Evolutionary conservation across 2,797 vertebrate species (phyloP).

Genomic region (Myotis myotis): DNA sequence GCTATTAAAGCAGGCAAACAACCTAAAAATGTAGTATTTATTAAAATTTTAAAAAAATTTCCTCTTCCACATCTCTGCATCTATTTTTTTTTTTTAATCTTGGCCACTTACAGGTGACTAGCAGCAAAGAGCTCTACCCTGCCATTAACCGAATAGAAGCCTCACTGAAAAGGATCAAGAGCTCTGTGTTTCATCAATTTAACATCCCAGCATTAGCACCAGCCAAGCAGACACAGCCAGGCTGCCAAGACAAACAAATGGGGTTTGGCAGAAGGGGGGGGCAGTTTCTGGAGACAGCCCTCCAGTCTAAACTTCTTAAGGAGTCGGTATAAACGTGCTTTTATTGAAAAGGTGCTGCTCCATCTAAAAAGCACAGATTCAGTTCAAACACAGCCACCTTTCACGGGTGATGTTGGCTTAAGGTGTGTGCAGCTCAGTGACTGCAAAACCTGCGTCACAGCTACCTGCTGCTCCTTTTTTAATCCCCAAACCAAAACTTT

Average conservation of each 20-base stretch:
- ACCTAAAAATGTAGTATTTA: constrained; percentile 15
- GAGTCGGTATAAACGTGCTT: constrained; percentile 90
- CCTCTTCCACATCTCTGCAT: constrained; percentile 47
- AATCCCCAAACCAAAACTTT: constrained; percentile 60
- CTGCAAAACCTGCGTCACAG: constrained; percentile 94
- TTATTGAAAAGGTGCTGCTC: constrained; percentile 87
- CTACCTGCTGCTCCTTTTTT: constrained; percentile 89
- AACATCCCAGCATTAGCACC: constrained; percentile 89
- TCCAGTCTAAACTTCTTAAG: constrained; percentile 95
- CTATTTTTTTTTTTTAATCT: constrained; percentile 4
- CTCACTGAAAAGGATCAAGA: constrained; percentile 90
- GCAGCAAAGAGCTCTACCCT: constrained; percentile 77
- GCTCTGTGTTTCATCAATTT: constrained; percentile 94
- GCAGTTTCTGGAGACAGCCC: constrained; percentile 92
- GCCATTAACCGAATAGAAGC: constrained; percentile 87
- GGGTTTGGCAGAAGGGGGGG: constrained; percentile 89
- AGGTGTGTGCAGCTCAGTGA: constrained; percentile 92
- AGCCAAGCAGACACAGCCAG: constrained; percentile 92
- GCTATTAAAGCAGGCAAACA: constrained; percentile 31
- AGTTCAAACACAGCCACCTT: constrained; percentile 94
- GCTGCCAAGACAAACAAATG: constrained; percentile 96
- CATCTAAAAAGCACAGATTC: constrained; percentile 86
- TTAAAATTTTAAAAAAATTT: constrained; percentile 37
- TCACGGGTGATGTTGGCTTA: constrained; percentile 93
- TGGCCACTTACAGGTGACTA: constrained; percentile 89